Base-by-base conservation (phyloP, 2,113 vertebrate species). In the Oreochromis aureus region DNA sequence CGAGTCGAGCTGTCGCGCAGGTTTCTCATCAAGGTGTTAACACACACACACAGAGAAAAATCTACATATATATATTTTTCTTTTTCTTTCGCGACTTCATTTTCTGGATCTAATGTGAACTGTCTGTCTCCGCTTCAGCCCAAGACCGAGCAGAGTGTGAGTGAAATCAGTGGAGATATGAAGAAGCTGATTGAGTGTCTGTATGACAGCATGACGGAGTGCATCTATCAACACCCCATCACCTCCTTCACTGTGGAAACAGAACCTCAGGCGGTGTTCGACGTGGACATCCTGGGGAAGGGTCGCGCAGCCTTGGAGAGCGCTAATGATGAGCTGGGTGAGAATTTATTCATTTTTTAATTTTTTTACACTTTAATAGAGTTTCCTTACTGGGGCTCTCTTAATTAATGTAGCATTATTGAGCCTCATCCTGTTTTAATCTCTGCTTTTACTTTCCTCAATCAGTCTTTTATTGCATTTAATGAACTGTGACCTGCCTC, bases 171-270 rank as follows among this genome's bases (percentile, higher is more conserved):
- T 3, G 89, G 86, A 8, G 94, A 95, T 55, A 19, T 96, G 54
- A 89, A 96, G 54, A 80, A 89, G 6, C 94, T 98, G 48, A 86
- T 96, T 9, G 91, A 87, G 27, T 89, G 91, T 51, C 94, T 98
- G 51, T 95, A 97, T 18, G 98, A 99, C 93, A 94, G 89, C 53
- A 99, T 98, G 98, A 98, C 97, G 0, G 97, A 99, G 78, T 98
- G 97, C 56, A 81, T 96, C 63, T 98, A 98, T 78, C 86, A 92
- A 1, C 76, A 58, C 18, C 97, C 97, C 69, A 96, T 98, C 83
- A 89, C 81, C 34, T 97, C 96, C 12, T 98, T 98, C 80, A 53
- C 89, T 1, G 96, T 97, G 84, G 92, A 96, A 3, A 87, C 94
- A 5, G 94, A 85, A n/a, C 94, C 95, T 0, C 95, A 97, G 91